Conservation (phyloP, 2,888 invertebrate genomes). For the Dorcus hopei region DNA sequence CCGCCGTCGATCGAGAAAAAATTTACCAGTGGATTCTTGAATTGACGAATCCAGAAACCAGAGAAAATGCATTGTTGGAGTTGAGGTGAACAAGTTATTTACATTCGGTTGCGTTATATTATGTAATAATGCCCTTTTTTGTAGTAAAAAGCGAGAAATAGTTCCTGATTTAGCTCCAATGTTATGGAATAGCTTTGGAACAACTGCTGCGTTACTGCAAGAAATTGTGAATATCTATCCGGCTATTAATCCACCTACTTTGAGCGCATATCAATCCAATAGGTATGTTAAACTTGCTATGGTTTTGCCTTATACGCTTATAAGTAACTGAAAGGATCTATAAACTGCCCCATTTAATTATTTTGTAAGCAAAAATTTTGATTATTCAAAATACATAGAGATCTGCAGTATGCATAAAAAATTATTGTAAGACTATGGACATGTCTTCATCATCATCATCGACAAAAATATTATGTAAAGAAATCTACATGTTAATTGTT, state of each 20-base stretch:
- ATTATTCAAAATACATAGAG: too few relatives aligned
- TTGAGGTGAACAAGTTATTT: constrained; percentile 60
- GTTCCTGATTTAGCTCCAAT: constrained; percentile 97
- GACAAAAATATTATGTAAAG: too few relatives aligned
- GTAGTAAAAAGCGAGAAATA: constrained; percentile 78
- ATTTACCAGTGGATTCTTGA: constrained; percentile 91
- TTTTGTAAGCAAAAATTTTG: too few relatives aligned
- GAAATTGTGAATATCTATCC: constrained; percentile 99
- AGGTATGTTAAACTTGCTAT: constrained; percentile 31
- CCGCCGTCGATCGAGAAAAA: constrained; percentile 79
- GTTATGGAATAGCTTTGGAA: constrained; percentile 98
- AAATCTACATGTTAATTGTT: too few relatives aligned
- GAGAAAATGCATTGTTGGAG: constrained; percentile 96
- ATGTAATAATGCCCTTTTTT: constrained; percentile 15
- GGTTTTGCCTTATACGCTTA: not conserved
- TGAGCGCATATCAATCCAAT: constrained; percentile 98
- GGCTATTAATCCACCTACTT: constrained; percentile 94
- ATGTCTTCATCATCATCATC: too few relatives aligned
- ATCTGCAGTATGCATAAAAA: too few relatives aligned
- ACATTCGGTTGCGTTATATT: not conserved
- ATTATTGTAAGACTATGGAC: too few relatives aligned
- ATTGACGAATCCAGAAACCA: constrained; percentile 87
- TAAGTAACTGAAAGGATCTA: too few relatives aligned
- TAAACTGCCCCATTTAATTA: too few relatives aligned
- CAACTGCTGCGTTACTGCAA: constrained; percentile 89